Evolutionary conservation across 2,113 vertebrate species (phyloP), one percentile per base, ranked within the genome.

Genomic region (Oryzias javanicus): DNA sequence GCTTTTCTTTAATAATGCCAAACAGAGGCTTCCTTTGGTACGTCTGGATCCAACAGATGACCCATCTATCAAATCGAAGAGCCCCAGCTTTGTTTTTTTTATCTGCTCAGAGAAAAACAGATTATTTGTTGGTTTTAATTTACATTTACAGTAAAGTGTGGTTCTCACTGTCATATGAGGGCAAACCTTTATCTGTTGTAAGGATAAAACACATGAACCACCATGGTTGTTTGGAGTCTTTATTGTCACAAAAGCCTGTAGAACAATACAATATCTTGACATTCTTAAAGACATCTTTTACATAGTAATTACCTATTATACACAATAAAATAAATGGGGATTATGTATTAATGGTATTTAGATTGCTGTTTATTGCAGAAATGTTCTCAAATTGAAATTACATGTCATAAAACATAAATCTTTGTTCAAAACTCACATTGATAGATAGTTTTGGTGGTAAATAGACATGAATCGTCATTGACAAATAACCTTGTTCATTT

Each of bases 241-340:
- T 88, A 88, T 88, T 88, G 64, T 56, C 51, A 66, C 12, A 70
- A 50, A 66, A 49, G 27, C 14, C 47, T 68, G 46, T n/a, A 19
- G 4, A 17, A 25, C 1, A n/a, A 44, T 29, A 79, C 49, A 59
- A 46, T 3, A 3, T 55, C 14, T 60, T 51, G 77, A 59, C 29
- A 13, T 19, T 40, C 13, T 45, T 55, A 7, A 22, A 17, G 2
- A 44, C 12, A 42, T 24, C 7, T 49, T 40, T 16, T 54, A 63
- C 20, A 47, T 2, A 27, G 50, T 41, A 14, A 53, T 55, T 53
- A 24, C 51, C 72, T 29, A 14, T 12, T 10, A 57, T 45, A 54
- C 64, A 49, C 46, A 66, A 18, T n/a, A 58, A 22, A 52, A 4
- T 24, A 42, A 4, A 12, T 1, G 14, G 10, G 47, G 3, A 47